Evolutionary conservation across 2,888 invertebrate genomes (phyloP), one percentile per base, ranked within the genome.

Genomic region (Drosophila meridiana): DNA sequence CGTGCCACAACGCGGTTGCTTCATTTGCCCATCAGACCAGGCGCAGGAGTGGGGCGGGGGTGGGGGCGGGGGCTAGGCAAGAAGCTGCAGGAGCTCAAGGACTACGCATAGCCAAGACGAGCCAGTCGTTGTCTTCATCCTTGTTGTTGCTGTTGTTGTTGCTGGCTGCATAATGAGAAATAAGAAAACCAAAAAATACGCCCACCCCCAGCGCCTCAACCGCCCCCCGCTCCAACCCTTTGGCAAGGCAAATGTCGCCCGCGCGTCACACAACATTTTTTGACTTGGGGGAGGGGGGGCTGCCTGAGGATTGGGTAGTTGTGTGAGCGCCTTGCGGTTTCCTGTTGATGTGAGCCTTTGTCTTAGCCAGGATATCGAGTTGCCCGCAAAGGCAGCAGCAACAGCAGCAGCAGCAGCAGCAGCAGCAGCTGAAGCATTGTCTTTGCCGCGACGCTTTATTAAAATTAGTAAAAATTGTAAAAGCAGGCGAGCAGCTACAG

Each of bases 391-490:
- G 64, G 47, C 69, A 42, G 56, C 48, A 20, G 42, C 55, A 53
- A 58, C 68, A 57, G 60, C 66, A 68, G 42, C 48, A 26, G 43
- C 57, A 42, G 57, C 67, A 56, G 63, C 66, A 64, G 42, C 50
- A 58, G 40, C 62, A 55, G 77, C 52, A 56, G 65, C 59, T 68
- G 65, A 56, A 56, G 73, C 69, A 77, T 87, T 83, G 87, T 86
- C 82, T 74, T 67, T 32, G 42, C 56, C 60, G 59, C 58, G 78
- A 52, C 70, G 81, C 82, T 78, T 82, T 91, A 91, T 91, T 91
- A 90, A 92, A 92, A 91, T 91, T 91, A 90, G 91, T 91, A 91
- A 92, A 91, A 91, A 91, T 81, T 70, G 57, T 69, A 32, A 62
- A 78, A 79, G 70, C 45, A 26, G 58, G 42, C 28, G 55, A 40